Conservation (phyloP, 2,888 invertebrate species). For the Marronus borbonicus region DNA sequence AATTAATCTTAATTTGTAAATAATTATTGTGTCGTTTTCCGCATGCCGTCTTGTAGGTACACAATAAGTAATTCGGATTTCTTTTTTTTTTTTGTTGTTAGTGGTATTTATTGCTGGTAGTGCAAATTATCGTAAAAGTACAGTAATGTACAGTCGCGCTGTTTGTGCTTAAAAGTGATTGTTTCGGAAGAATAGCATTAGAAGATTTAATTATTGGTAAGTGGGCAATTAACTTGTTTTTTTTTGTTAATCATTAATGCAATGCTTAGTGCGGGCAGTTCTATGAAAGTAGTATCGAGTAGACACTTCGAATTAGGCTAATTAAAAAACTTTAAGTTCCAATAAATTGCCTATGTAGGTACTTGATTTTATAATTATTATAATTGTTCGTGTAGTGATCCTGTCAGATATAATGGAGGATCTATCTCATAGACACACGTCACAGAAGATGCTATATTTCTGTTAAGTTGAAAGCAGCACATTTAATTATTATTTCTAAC, state of each 20-base stretch:
- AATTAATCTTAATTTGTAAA: slow-evolving; percentile 47
- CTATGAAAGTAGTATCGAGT: not conserved
- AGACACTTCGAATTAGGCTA: not conserved
- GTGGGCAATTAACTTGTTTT: slow-evolving; percentile 55
- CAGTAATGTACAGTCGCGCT: slow-evolving; percentile 27
- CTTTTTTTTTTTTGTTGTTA: slow-evolving; percentile 25
- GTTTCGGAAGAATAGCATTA: slow-evolving; percentile 59
- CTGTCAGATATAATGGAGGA: too few relatives aligned
- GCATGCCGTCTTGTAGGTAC: slow-evolving; percentile 28
- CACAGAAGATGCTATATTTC: too few relatives aligned
- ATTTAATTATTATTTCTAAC: too few relatives aligned
- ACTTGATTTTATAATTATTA: too few relatives aligned
- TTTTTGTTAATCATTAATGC: slow-evolving; percentile 7
- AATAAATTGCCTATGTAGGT: too few relatives aligned
- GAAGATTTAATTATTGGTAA: slow-evolving; percentile 59
- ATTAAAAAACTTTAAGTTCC: not conserved
- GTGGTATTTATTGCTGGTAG: slow-evolving; percentile 35
- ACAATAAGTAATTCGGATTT: slow-evolving; percentile 21
- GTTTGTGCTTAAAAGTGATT: slow-evolving; percentile 56
- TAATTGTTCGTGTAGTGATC: too few relatives aligned
- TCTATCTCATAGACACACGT: too few relatives aligned
- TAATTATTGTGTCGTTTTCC: slow-evolving; percentile 30
- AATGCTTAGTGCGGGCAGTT: not conserved
- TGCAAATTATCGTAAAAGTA: slow-evolving; percentile 22
- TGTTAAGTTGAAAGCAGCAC: too few relatives aligned